Percentiles rank a stretch among this genome's conserved stretches.
Evolutionary conservation across 2,888 invertebrate species (phyloP).

Genomic region (Troilus luridus): DNA sequence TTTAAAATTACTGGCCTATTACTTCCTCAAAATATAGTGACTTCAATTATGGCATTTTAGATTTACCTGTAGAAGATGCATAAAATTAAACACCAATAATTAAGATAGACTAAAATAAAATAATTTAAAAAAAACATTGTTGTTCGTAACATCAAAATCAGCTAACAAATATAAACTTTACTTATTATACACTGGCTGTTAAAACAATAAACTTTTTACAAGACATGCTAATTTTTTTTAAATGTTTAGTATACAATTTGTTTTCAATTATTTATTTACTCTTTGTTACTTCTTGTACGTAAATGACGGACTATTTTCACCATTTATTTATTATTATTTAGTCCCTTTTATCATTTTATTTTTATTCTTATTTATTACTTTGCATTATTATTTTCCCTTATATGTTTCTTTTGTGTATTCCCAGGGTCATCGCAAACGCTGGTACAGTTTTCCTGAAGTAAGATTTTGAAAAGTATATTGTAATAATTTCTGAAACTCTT

Average conservation of each 20-base stretch:
- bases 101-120: not conserved
- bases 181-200: not conserved
- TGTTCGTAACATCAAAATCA: not conserved
- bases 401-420: slow-evolving; percentile 39
- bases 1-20: too few species aligned
- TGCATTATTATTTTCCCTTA: slow-evolving; percentile 34
- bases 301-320: not conserved
- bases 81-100: not conserved
- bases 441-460: slow-evolving; percentile 63
- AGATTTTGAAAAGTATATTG: slow-evolving; percentile 27
- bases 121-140: not conserved
- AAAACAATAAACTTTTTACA: not conserved
- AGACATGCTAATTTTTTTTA: not conserved
- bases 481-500: not conserved
- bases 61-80: too few species aligned
- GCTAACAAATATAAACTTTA: not conserved
- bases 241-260: not conserved
- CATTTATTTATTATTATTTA: not conserved
- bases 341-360: not conserved
- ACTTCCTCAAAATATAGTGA: too few species aligned
- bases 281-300: not conserved
- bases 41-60: too few species aligned
- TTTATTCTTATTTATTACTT: not conserved
- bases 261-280: slow-evolving; percentile 1
- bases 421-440: slow-evolving; percentile 58